Evolutionary conservation across 2,797 vertebrate species (phyloP).

Genomic region (Poecile montanus): DNA sequence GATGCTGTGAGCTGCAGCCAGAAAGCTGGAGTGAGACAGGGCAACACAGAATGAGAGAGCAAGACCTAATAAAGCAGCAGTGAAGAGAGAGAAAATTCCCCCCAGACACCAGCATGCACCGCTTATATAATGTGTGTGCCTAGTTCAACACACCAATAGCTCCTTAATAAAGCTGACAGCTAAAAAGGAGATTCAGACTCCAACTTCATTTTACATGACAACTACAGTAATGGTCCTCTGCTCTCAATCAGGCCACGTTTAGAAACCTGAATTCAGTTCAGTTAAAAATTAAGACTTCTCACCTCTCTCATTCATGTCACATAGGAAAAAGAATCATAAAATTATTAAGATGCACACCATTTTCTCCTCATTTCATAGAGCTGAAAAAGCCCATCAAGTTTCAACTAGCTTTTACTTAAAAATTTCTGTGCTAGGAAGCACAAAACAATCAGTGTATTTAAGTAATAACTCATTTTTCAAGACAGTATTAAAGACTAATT

Average conservation of each 20-base stretch:
- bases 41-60: conserved; percentile 55
- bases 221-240: conserved; percentile 75
- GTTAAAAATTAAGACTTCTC: conserved; percentile 53
- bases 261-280: conserved; percentile 48
- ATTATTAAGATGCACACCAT: not conserved
- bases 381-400: not conserved
- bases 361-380: conserved; percentile 21
- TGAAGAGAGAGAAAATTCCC: conserved; percentile 68
- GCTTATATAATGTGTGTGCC: conserved; percentile 79
- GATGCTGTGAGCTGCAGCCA: conserved; percentile 63
- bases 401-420: conserved; percentile 2
- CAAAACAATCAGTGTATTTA: conserved; percentile 52
- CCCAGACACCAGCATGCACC: conserved; percentile 62
- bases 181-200: conserved; percentile 76
- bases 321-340: not conserved
- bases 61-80: conserved; percentile 58
- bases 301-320: not conserved
- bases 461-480: conserved; percentile 65
- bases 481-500: conserved; percentile 61
- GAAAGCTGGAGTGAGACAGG: conserved; percentile 64
- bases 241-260: conserved; percentile 66
- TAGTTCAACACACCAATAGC: conserved; percentile 76
- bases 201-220: conserved; percentile 85
- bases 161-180: conserved; percentile 80
- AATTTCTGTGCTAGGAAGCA: conserved; percentile 37